A percentile compares a stretch with the other conserved stretches of the same genome.
Conservation (phyloP, 2,888 invertebrate genomes). For the Zeuzera pyrina region DNA sequence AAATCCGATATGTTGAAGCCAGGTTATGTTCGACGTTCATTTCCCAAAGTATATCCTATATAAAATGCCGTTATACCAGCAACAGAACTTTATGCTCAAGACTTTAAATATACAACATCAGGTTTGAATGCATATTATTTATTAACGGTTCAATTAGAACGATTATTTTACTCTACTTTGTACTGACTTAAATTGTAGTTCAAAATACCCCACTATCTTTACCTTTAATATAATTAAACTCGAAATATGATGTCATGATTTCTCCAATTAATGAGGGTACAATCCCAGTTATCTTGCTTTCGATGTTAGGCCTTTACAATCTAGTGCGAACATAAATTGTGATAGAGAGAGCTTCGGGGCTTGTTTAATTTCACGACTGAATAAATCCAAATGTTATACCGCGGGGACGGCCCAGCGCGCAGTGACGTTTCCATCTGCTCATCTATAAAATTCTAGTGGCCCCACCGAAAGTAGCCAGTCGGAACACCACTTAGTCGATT, state of each 20-base stretch:
- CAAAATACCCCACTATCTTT: no score
- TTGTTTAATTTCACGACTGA: slow-evolving; percentile 71
- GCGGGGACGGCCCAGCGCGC: slow-evolving; percentile 27
- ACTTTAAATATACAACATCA: no score
- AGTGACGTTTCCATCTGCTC: slow-evolving; percentile 44
- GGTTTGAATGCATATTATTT: no score
- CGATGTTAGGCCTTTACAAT: slow-evolving; percentile 41
- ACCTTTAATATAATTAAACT: not conserved
- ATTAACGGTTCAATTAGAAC: no score
- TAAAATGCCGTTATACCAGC: no score
- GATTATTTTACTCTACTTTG: no score
- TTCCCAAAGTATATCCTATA: no score
- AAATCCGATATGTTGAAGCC: no score
- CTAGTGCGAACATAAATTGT: slow-evolving; percentile 69
- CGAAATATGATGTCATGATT: slow-evolving; percentile 5
- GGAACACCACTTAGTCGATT: no score
- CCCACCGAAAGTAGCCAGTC: slow-evolving; percentile 23
- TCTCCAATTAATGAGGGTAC: slow-evolving; percentile 54
- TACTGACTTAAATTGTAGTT: no score
- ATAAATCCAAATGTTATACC: slow-evolving; percentile 60
- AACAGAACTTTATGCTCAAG: no score
- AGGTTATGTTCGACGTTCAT: no score
- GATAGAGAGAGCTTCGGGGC: slow-evolving; percentile 55
- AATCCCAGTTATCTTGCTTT: slow-evolving; percentile 32
- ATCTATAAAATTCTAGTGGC: slow-evolving; percentile 46